phyloP scores from a whole-genome alignment of 2,113 vertebrate species.

The Siniperca knerii region DNA sequence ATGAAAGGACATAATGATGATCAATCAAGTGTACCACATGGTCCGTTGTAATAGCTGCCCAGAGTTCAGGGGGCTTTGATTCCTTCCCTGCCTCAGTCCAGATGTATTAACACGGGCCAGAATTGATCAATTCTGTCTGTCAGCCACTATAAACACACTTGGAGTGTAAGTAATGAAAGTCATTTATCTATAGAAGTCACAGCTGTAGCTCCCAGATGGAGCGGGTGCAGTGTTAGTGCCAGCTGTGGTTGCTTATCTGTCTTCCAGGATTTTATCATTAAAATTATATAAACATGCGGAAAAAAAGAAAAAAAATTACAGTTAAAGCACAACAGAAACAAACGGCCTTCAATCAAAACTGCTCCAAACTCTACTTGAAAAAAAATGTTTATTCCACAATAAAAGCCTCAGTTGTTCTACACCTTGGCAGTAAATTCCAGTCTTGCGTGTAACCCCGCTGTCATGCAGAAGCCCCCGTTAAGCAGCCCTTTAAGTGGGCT shows the following conservation, averaged over 20 bases:
- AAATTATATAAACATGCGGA: slow-evolving; percentile 2
- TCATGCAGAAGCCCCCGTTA: slow-evolving; percentile 25
- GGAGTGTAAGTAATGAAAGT: slow-evolving; percentile 52
- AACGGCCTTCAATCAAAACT: not conserved
- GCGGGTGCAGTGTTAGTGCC: slow-evolving; percentile 26
- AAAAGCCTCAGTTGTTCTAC: slow-evolving; percentile 12
- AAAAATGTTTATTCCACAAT: slow-evolving; percentile 3
- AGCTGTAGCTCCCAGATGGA: slow-evolving; percentile 52
- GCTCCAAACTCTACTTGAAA: not conserved
- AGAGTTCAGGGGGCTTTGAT: slow-evolving; percentile 12
- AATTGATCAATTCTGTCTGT: slow-evolving; percentile 51
- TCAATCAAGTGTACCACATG: slow-evolving; percentile 10
- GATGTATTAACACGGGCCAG: slow-evolving; percentile 8
- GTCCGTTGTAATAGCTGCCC: not conserved
- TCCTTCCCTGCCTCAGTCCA: slow-evolving; percentile 17
- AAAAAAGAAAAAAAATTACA: not conserved
- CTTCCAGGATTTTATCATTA: not conserved
- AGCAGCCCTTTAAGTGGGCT: slow-evolving; percentile 20
- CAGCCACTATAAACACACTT: slow-evolving; percentile 54
- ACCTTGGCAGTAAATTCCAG: not conserved
- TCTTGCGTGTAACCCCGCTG: slow-evolving; percentile 14
- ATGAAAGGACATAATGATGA: not conserved
- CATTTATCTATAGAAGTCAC: slow-evolving; percentile 50
- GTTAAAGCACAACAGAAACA: not conserved
- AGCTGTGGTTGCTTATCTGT: slow-evolving; percentile 31